Base-by-base conservation (phyloP, 2,888 invertebrate genomes). In the Ditula angustiorana region DNA sequence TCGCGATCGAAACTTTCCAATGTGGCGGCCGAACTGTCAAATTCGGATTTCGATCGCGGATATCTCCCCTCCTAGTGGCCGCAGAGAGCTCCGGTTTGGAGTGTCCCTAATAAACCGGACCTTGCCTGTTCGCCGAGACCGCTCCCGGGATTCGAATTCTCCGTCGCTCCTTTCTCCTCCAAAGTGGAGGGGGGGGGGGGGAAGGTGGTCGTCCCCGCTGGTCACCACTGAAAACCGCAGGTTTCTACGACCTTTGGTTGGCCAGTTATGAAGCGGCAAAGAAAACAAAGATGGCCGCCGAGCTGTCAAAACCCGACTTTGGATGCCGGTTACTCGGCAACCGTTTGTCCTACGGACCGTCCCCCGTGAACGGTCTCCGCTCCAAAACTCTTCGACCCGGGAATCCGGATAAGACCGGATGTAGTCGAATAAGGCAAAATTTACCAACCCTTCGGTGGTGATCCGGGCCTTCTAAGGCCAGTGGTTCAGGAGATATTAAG, bases 231-330 rank as follows among this genome's bases (percentile, higher is more conserved):
- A 37, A 37, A 37, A 13, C 37, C 37, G 37, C 37, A 37, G 13
- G 10, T 16, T 13, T n/a, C 37, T 37, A 37, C 3, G 37, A 37
- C 37, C 37, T n/a, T 16, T 37, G 37, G 37, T n/a, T n/a, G 13
- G 3, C 1, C 3, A n/a, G 13, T 3, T 37, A 37, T n/a, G 37
- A n/a, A 2, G 13, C 3, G 2, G 37, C 37, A 37, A 37, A 13
- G 37, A 37, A 37, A 37, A 13, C 16, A n/a, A 37, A 37, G 37
- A 37, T 37, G 37, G 37, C 37, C 37, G 37, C 37, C 37, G 37
- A 37, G 5, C 37, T 37, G 37, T 37, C 37, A 37, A 37, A 37
- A 7, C 4, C 13, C 13, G 13, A 5, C 5, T 37, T 37, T n/a
- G 37, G 13, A 1, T n/a, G n/a, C 13, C 16, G 37, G 13, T 37